Conservation (phyloP, 2,113 vertebrate species). For the Chelonoidis abingdonii region DNA sequence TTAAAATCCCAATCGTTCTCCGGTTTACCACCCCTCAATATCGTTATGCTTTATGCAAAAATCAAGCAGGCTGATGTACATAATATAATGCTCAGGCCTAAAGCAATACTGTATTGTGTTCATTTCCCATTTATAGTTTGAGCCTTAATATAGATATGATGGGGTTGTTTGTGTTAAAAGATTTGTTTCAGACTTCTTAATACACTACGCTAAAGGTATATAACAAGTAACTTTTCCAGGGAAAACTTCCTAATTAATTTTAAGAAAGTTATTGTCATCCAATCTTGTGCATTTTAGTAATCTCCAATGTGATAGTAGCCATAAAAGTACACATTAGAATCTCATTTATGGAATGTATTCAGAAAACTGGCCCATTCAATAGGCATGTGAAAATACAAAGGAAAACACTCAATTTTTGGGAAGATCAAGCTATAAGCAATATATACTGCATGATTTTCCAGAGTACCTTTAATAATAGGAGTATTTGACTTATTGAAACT, state of each 20-base stretch:
- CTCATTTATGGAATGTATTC: not conserved
- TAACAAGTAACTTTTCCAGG: not conserved
- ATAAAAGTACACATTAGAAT: not conserved
- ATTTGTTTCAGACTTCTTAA: not conserved
- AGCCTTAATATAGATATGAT: conserved; percentile 54
- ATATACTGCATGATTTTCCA: not conserved
- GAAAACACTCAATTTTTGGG: not conserved
- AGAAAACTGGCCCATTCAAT: not conserved
- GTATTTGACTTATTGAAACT: not conserved
- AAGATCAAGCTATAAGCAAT: not conserved
- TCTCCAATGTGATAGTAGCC: not conserved
- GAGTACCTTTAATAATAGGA: not conserved
- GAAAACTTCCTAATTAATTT: not conserved
- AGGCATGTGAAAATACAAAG: not conserved
- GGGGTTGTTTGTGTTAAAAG: conserved; percentile 5
- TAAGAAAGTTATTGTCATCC: not conserved
- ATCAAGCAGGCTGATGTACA: not conserved
- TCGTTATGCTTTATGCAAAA: conserved; percentile 24
- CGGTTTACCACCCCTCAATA: not conserved
- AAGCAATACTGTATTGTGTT: conserved; percentile 21
- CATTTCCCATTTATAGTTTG: conserved; percentile 51
- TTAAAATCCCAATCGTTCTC: not conserved
- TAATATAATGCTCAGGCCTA: conserved; percentile 23
- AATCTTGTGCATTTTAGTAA: not conserved
- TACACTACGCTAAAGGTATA: conserved; percentile 8